Base-by-base conservation (phyloP, 2,888 invertebrate species). In the Drosophila putrida region DNA sequence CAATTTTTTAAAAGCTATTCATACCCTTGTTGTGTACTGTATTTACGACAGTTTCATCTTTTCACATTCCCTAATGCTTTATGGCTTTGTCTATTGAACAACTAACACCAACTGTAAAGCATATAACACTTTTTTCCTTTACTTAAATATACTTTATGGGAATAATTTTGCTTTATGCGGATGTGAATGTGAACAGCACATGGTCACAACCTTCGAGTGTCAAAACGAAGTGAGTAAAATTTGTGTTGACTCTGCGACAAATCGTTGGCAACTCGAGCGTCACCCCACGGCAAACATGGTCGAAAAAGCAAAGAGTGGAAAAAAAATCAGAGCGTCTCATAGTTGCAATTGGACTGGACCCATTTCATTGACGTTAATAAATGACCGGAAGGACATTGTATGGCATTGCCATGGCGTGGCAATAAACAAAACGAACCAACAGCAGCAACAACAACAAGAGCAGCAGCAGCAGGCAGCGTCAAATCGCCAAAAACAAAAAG, bases 321-420 rank as follows among this genome's bases (percentile, higher is more conserved):
- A 35, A 35, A 11, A 55, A 68, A 54, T 64, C 64, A 65, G 54
- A 59, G 53, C 60, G 58, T 70, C 60, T 68, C 66, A 54, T 69
- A 73, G 79, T 69, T 75, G 63, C 49, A 49, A 61, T 47, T 75
- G 76, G 58, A 69, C 68, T 58, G 70, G 62, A 78, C 47, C 73
- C 78, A 70, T 85, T 88, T 73, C 89, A 78, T 80, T 89, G 87
- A 86, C 84, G 85, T 87, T 87, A 87, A 86, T 86, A 88, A 86
- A 86, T 82, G 86, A 84, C 86, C 86, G 89, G 88, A 86, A 87
- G 89, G 77, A 89, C 86, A 89, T 86, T 86, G 89, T 84, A 87
- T 82, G 80, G 82, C 75, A 69, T 78, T 60, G 80, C 81, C 64
- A 73, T 86, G 88, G 87, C 77, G 73, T 75, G 78, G 83, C 80